Percentiles rank a stretch among this genome's conserved stretches.
Evolutionary conservation across 2,113 vertebrate genomes (phyloP).

Genomic region (Caranx ignobilis): DNA sequence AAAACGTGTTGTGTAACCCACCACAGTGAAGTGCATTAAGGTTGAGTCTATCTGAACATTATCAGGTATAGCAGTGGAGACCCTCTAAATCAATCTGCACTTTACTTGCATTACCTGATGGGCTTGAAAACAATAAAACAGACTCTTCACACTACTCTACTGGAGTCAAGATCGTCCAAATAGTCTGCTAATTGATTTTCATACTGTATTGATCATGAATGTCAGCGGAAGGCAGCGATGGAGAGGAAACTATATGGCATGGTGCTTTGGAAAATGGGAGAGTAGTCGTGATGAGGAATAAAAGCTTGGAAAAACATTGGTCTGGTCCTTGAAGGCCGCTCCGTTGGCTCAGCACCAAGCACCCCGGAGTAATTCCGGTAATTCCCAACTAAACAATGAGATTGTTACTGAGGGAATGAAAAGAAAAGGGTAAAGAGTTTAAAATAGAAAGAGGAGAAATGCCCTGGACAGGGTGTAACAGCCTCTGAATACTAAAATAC

Average conservation of each 20-base stretch:
- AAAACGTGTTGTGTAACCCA: background rate
- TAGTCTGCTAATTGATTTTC: conserved; percentile 22
- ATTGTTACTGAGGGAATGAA: background rate
- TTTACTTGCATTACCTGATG: conserved; percentile 43
- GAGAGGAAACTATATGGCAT: background rate
- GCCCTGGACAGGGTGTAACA: background rate
- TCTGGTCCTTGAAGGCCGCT: background rate
- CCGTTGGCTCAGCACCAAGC: conserved; percentile 1
- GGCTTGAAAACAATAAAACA: conserved; percentile 26
- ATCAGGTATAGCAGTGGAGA: background rate
- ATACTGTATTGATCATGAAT: background rate
- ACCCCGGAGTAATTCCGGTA: background rate
- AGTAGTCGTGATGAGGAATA: background rate
- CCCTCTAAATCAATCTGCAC: conserved; percentile 24
- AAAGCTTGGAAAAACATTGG: background rate
- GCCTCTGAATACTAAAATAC: background rate
- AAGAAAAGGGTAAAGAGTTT: background rate
- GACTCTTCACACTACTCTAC: background rate
- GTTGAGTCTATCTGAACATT: conserved; percentile 14
- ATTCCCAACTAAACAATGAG: conserved; percentile 4
- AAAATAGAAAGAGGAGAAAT: background rate
- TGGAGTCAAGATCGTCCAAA: conserved; percentile 10
- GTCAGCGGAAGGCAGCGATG: background rate
- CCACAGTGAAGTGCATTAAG: conserved; percentile 3
- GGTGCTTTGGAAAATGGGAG: background rate